Conservation (phyloP, 2,797 vertebrate species). For the Eospalax fontanierii region DNA sequence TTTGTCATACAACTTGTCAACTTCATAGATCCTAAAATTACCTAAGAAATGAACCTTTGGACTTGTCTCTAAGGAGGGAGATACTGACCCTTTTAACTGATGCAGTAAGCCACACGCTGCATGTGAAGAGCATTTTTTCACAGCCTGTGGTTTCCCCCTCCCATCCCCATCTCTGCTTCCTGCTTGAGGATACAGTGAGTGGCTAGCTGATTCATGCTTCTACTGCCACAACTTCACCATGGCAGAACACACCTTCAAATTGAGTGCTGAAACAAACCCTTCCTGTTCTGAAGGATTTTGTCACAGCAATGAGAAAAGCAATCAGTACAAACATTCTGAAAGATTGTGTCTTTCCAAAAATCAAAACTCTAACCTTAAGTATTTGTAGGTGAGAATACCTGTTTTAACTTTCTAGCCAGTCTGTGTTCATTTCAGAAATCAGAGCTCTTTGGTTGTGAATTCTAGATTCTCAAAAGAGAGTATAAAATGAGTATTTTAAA, state of each 20-base stretch:
- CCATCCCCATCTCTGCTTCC: not conserved
- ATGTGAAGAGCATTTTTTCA: not conserved
- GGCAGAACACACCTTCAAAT: not conserved
- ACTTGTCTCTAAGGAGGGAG: not conserved
- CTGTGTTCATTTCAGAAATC: not conserved
- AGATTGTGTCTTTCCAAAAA: not conserved
- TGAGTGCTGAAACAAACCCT: not conserved
- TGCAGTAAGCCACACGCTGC: not conserved
- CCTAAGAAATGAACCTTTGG: not conserved
- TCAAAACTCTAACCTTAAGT: not conserved
- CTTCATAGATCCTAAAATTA: not conserved
- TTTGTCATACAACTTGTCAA: not conserved
- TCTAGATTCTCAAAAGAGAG: not conserved
- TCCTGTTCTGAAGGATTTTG: not conserved
- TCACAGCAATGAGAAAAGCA: not conserved
- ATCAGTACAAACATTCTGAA: too few relatives aligned
- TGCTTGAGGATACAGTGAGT: not conserved
- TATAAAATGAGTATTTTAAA: conserved; percentile 40
- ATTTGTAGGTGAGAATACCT: not conserved
- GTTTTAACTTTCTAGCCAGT: conserved; percentile 18
- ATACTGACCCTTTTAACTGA: not conserved
- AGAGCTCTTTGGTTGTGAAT: not conserved
- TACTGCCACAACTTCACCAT: not conserved
- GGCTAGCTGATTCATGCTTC: too few relatives aligned
- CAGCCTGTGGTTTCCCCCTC: not conserved